Evolutionary conservation across 2,797 vertebrate genomes (phyloP).

Genomic region (Hemibagrus guttatus): DNA sequence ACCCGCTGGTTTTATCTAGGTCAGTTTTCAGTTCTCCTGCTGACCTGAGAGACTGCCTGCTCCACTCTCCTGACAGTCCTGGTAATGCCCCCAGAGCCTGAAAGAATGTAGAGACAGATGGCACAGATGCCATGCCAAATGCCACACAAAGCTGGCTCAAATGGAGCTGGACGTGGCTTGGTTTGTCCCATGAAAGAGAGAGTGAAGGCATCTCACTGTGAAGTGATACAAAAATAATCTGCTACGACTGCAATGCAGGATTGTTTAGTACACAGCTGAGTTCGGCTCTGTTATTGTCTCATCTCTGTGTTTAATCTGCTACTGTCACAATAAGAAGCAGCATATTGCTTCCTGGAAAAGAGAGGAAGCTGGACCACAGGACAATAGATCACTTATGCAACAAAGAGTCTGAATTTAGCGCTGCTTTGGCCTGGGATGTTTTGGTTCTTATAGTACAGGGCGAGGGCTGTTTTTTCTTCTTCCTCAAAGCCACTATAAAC

Average conservation of each 20-base stretch:
- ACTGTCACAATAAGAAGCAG: constrained; percentile 10
- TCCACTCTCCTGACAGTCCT: constrained; percentile 31
- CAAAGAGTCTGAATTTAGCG: constrained; percentile 32
- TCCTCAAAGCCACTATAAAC: constrained; percentile 44
- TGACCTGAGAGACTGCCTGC: constrained; percentile 32
- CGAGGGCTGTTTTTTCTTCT: not conserved
- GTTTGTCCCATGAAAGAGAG: constrained; percentile 50
- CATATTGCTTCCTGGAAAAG: constrained; percentile 26
- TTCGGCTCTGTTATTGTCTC: constrained; percentile 13
- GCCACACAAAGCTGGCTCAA: constrained; percentile 67
- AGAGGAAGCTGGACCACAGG: constrained; percentile 36
- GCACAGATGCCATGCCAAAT: constrained; percentile 60
- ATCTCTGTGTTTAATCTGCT: constrained; percentile 21
- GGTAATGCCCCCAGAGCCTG: constrained; percentile 45
- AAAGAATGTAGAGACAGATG: constrained; percentile 55
- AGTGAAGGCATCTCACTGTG: constrained; percentile 15
- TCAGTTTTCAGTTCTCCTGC: constrained; percentile 30
- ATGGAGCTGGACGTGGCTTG: constrained; percentile 60
- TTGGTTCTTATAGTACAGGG: constrained; percentile 42
- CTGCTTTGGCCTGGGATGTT: constrained; percentile 27
- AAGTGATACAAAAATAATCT: constrained; percentile 25
- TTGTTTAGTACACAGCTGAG: not conserved
- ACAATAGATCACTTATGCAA: constrained; percentile 49
- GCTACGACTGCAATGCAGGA: not conserved
- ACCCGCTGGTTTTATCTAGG: constrained; percentile 19